phyloP scores from a whole-genome alignment of 2,888 invertebrate species.

The Abrostola triplasia region DNA sequence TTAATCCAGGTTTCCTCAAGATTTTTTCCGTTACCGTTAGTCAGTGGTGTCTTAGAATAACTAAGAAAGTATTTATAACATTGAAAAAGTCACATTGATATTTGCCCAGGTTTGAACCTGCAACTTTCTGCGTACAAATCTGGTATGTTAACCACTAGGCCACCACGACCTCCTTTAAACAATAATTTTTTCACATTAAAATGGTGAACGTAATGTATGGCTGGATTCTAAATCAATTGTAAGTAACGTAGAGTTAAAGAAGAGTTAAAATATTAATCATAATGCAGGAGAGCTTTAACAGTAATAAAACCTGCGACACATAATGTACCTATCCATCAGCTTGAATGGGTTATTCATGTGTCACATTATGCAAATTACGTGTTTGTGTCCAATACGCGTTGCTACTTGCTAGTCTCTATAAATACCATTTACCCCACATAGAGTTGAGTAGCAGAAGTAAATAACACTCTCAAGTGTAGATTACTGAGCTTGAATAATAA shows the following conservation, averaged over 20 bases:
- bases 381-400: constrained; percentile 17
- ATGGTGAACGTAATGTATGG: no score
- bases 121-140: no score
- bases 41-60: no score
- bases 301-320: constrained; percentile 3
- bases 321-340: constrained; percentile 1
- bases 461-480: constrained; percentile 37
- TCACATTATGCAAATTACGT: constrained; percentile 12
- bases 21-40: no score
- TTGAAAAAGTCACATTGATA: no score
- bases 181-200: no score
- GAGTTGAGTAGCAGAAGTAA: constrained; percentile 20
- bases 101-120: no score
- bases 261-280: neutral
- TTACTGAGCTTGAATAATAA: constrained; percentile 42
- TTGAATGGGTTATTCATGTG: constrained; percentile 1
- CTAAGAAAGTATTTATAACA: no score
- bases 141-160: no score
- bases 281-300: neutral
- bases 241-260: neutral
- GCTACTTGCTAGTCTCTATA: constrained; percentile 14
- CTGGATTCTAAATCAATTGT: neutral
- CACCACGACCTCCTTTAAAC: no score
- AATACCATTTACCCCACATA: constrained; percentile 10
- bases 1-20: no score